These are phyloP conservation scores for Telmatochromis sp. DNA, from an alignment of 2,113 vertebrate species.

Conservation along the genomic window DNA sequence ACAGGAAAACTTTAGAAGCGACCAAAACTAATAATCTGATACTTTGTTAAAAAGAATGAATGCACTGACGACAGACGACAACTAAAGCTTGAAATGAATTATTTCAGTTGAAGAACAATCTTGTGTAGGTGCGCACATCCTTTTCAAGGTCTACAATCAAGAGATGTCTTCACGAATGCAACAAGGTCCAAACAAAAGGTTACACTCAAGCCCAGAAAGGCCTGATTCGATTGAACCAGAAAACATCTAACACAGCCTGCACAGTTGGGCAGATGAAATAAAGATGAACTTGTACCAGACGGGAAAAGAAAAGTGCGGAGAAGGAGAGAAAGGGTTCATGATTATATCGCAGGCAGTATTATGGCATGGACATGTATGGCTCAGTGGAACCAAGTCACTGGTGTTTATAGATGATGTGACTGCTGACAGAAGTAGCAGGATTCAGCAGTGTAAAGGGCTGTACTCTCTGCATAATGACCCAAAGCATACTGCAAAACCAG, in stretches of 20 bases:
- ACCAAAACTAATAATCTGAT: background rate
- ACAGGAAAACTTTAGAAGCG: background rate
- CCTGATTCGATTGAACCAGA: background rate
- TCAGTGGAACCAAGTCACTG: background rate
- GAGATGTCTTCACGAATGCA: background rate
- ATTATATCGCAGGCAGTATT: background rate
- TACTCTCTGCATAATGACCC: background rate
- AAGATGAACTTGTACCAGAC: background rate
- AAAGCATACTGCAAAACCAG: background rate
- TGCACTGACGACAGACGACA: background rate
- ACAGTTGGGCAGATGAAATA: background rate
- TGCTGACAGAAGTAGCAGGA: background rate
- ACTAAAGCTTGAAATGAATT: background rate
- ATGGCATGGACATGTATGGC: background rate
- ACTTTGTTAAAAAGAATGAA: background rate
- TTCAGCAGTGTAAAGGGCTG: background rate
- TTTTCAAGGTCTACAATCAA: background rate
- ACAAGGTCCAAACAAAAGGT: background rate
- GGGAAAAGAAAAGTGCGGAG: background rate
- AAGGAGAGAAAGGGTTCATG: background rate
- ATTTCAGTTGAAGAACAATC: background rate
- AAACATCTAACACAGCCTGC: background rate
- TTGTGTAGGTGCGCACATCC: background rate
- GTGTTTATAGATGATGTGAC: background rate
- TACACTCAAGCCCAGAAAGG: background rate